A percentile compares a stretch with the other conserved stretches of the same genome.
Conservation (phyloP, 2,113 vertebrate genomes). For the Antechinus flavipes region DNA sequence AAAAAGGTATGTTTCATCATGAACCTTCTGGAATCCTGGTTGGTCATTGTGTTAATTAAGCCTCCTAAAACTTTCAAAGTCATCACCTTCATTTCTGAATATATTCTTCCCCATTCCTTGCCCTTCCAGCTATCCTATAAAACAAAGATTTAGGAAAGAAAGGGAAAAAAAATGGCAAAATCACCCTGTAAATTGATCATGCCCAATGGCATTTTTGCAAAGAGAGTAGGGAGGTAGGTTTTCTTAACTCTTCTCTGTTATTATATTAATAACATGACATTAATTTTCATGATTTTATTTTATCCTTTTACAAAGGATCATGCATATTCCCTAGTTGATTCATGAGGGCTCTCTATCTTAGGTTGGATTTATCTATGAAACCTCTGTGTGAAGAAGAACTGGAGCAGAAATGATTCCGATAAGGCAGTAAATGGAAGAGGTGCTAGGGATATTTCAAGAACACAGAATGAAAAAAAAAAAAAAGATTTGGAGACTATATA, state of each 20-base stretch:
- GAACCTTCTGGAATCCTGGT: not conserved
- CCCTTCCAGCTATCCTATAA: not conserved
- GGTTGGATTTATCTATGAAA: not conserved
- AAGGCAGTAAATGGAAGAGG: not conserved
- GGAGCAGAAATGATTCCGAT: not conserved
- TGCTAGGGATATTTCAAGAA: not conserved
- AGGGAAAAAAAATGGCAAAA: not conserved
- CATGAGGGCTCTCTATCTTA: not conserved
- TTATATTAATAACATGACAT: not conserved
- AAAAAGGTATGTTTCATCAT: not conserved
- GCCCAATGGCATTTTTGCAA: not conserved
- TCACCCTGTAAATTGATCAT: not conserved
- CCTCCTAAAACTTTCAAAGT: not conserved
- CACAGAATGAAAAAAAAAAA: not conserved
- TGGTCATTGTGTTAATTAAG: not conserved
- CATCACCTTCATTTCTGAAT: not conserved
- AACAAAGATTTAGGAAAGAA: not conserved
- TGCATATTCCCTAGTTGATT: not conserved
- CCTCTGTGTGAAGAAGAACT: not conserved
- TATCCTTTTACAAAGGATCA: not conserved
- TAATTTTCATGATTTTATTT: not conserved
- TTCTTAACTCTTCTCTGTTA: not conserved
- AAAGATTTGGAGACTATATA: not conserved
- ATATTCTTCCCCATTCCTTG: not conserved
- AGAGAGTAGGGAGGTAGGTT: not conserved